phyloP scores from a whole-genome alignment of 1,140 invertebrate genomes.

The Chelonus insularis region DNA sequence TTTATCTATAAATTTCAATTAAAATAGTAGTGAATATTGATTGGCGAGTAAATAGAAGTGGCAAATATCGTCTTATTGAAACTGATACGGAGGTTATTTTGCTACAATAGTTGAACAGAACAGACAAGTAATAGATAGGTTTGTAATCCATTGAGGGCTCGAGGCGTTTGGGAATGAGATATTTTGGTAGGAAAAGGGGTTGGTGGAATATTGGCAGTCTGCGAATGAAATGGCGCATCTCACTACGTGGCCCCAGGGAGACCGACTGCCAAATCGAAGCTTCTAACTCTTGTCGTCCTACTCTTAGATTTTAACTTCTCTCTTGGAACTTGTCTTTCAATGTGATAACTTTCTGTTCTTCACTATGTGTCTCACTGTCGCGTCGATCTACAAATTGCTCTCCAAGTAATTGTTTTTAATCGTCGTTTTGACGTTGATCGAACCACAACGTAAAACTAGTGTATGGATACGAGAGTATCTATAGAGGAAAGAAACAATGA shows the following conservation, averaged over 20 bases:
- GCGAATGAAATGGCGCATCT: conserved; percentile 58
- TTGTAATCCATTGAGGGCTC: conserved; percentile 60
- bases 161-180: conserved; percentile 60
- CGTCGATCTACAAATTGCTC: conserved; percentile 12
- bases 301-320: conserved; percentile 22
- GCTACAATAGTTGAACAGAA: too few relatives aligned
- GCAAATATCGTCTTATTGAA: too few relatives aligned
- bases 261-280: conserved; percentile 31
- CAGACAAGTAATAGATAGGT: conserved; percentile 44
- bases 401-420: conserved; percentile 16
- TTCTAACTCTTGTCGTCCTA: conserved; percentile 19
- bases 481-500: background rate
- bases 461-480: background rate
- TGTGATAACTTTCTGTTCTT: background rate
- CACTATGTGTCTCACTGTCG: background rate
- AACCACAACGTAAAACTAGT: background rate
- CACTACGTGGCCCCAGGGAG: conserved; percentile 32
- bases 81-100: too few relatives aligned
- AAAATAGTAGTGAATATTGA: too few relatives aligned
- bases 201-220: conserved; percentile 57
- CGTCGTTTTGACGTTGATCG: conserved; percentile 8
- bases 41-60: too few relatives aligned
- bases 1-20: too few relatives aligned
- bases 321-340: background rate
- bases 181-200: conserved; percentile 40